Conservation (phyloP, 2,797 vertebrate species). For the Myripristis murdjan region DNA sequence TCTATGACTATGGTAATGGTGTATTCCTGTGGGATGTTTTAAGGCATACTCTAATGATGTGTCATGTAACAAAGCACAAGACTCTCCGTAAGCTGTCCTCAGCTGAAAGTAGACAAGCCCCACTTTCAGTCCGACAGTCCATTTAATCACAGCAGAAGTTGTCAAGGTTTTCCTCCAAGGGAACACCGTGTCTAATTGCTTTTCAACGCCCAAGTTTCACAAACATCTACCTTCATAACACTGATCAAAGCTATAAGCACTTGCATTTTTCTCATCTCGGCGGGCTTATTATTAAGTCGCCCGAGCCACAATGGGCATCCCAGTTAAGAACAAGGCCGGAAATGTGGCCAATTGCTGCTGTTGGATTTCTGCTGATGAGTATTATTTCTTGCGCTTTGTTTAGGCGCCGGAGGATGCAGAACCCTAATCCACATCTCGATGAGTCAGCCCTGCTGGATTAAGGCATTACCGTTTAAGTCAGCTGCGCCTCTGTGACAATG, state of each 20-base stretch:
- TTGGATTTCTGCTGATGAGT: slow-evolving; percentile 78
- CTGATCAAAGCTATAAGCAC: slow-evolving; percentile 25
- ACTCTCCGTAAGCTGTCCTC: slow-evolving; percentile 14
- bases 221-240: slow-evolving; percentile 33
- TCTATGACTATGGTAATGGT: slow-evolving; percentile 25
- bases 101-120: slow-evolving; percentile 22
- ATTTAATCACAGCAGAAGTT: slow-evolving; percentile 42
- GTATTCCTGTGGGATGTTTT: slow-evolving; percentile 28
- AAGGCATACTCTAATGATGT: slow-evolving; percentile 30
- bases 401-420: slow-evolving; percentile 56
- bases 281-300: slow-evolving; percentile 62
- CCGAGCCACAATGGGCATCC: slow-evolving; percentile 53
- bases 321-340: slow-evolving; percentile 51
- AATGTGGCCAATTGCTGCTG: slow-evolving; percentile 65
- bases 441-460: slow-evolving; percentile 83
- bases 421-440: slow-evolving; percentile 81
- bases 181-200: slow-evolving; percentile 36
- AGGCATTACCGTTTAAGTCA: slow-evolving; percentile 69
- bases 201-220: slow-evolving; percentile 43
- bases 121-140: slow-evolving; percentile 5
- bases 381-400: slow-evolving; percentile 73
- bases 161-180: slow-evolving; percentile 16
- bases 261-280: not conserved
- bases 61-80: slow-evolving; percentile 40
- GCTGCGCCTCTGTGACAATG: slow-evolving; percentile 68